phyloP scores from a whole-genome alignment of 1,140 invertebrate species.

The Akabosia matsudoensis region DNA sequence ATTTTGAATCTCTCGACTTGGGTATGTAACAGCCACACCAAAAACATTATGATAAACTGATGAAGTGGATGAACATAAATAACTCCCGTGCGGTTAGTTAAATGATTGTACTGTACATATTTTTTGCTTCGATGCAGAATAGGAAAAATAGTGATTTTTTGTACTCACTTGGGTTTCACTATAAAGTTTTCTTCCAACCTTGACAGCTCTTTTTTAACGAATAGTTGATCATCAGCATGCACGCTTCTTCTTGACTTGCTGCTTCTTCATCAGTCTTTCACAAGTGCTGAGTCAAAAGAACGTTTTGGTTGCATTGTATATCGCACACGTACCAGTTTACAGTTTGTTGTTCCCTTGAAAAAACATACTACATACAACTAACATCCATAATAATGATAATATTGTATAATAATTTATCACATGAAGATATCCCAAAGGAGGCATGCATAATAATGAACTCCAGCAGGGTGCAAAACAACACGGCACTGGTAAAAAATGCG shows the following conservation, averaged over 20 bases:
- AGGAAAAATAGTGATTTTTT: not conserved
- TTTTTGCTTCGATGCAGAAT: not conserved
- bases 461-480: not conserved
- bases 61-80: not conserved
- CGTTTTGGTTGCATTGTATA: too few species aligned
- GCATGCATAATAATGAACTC: slow-evolving; percentile 11
- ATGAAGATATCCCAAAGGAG: slow-evolving; percentile 1
- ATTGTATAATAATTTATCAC: not conserved
- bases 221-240: not conserved
- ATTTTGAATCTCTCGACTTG: not conserved
- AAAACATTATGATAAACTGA: not conserved
- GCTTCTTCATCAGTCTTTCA: not conserved
- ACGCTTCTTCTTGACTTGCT: not conserved
- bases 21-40: not conserved
- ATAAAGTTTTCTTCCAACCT: not conserved
- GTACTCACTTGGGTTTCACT: not conserved
- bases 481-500: not conserved
- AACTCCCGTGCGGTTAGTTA: not conserved
- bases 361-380: too few species aligned
- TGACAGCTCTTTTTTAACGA: not conserved
- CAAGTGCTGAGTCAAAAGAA: not conserved
- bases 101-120: not conserved
- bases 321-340: not conserved
- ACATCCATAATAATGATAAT: not conserved
- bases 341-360: not conserved